Conservation (phyloP, 1,140 invertebrate genomes). For the Drosophila pruinosa region DNA sequence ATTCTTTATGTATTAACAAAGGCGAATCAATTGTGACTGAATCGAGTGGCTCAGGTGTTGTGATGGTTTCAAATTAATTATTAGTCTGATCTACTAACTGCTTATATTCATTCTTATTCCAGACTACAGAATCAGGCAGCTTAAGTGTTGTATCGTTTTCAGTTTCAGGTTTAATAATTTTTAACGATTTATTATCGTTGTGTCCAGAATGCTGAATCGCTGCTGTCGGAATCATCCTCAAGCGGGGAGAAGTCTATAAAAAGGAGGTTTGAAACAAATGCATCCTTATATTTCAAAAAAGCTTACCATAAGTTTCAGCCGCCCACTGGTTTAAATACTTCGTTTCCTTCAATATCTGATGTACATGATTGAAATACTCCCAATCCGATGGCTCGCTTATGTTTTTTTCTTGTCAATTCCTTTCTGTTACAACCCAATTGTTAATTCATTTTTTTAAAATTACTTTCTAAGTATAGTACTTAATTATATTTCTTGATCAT, state of each 20-base stretch:
- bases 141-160: too few relatives aligned
- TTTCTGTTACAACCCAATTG: not conserved
- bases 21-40: not conserved
- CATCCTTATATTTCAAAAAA: not conserved
- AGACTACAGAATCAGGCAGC: too few relatives aligned
- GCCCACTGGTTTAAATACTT: not conserved
- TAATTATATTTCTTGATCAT: conserved; percentile 42
- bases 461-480: not conserved
- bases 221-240: conserved; percentile 5
- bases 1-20: not conserved
- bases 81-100: too few relatives aligned
- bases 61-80: not conserved
- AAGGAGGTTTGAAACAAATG: too few relatives aligned
- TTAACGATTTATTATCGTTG: not conserved
- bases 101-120: too few relatives aligned
- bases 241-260: conserved; percentile 17
- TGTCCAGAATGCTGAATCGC: not conserved
- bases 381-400: conserved; percentile 8
- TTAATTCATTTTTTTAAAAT: not conserved
- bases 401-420: conserved; percentile 7
- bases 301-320: not conserved
- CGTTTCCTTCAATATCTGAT: conserved; percentile 18
- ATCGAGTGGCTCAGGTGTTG: not conserved
- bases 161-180: not conserved
- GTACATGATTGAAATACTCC: conserved; percentile 22